phyloP scores from a whole-genome alignment of 2,888 invertebrate species.

The Ariolimax columbianus region DNA sequence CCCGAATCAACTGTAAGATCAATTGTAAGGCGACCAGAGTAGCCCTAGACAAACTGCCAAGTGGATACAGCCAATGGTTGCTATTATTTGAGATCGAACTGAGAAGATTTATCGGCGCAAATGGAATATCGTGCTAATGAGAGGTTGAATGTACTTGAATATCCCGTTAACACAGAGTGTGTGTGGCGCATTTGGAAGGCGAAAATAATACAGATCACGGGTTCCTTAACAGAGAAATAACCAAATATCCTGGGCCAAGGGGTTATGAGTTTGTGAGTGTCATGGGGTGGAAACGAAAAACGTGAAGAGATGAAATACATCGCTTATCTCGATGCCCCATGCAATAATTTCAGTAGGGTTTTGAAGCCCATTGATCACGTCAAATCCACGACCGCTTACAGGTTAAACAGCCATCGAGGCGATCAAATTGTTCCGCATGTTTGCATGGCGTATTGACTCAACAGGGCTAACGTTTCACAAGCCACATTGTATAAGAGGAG shows the following conservation, averaged over 20 bases:
- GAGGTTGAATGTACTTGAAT: too few species aligned
- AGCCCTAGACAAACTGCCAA: too few species aligned
- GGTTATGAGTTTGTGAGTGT: neutral
- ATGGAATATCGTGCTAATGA: too few species aligned
- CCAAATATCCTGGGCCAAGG: neutral
- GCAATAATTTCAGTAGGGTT: neutral
- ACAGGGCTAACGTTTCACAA: neutral
- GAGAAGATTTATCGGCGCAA: too few species aligned
- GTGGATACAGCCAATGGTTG: too few species aligned
- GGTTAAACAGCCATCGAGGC: neutral
- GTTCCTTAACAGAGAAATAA: neutral
- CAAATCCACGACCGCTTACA: neutral
- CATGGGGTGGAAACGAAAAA: neutral
- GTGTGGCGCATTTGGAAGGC: too few species aligned
- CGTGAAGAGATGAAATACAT: neutral
- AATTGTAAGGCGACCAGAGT: too few species aligned
- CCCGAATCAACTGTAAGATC: too few species aligned
- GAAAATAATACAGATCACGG: neutral
- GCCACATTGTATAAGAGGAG: neutral
- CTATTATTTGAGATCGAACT: too few species aligned
- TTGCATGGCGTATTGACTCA: constrained; percentile 11
- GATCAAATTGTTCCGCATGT: neutral
- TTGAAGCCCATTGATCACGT: neutral
- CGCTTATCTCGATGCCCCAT: neutral
- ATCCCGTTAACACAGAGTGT: too few species aligned